Percentiles rank a stretch among this genome's conserved stretches.
These are phyloP conservation scores for Tympanuchus pallidicinctus DNA, from an alignment of 2,113 vertebrate species.

Conservation along the genomic window DNA sequence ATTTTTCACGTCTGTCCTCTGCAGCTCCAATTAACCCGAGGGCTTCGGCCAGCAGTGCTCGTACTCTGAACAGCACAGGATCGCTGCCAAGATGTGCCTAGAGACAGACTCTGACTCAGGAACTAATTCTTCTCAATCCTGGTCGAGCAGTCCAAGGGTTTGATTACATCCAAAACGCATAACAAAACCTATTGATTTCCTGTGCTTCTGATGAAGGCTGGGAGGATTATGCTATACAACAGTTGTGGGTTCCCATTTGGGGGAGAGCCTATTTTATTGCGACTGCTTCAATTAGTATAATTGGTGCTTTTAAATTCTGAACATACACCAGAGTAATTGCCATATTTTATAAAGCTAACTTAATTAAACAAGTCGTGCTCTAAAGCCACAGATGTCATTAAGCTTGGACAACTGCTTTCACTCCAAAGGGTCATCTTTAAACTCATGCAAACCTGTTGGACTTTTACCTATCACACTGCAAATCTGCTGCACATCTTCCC, in stretches of 20 bases:
- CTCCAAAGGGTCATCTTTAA: not conserved
- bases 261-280: not conserved
- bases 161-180: not conserved
- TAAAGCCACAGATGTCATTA: not conserved
- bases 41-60: not conserved
- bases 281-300: constrained; percentile 1
- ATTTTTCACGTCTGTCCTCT: not conserved
- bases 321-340: not conserved
- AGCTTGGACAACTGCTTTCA: not conserved
- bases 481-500: not conserved
- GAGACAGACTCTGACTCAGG: not conserved
- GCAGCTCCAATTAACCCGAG: not conserved
- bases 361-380: not conserved
- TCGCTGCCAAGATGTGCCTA: not conserved
- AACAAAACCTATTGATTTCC: not conserved
- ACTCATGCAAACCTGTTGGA: not conserved
- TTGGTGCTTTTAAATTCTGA: not conserved
- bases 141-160: not conserved
- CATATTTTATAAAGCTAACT: not conserved
- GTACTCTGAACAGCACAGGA: not conserved
- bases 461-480: not conserved
- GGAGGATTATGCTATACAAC: not conserved
- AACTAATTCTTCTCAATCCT: not conserved
- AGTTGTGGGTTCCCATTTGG: accelerated
- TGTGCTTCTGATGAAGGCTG: not conserved